Conservation (phyloP, 2,888 invertebrate genomes). For the Stenolophus ochropezus region DNA sequence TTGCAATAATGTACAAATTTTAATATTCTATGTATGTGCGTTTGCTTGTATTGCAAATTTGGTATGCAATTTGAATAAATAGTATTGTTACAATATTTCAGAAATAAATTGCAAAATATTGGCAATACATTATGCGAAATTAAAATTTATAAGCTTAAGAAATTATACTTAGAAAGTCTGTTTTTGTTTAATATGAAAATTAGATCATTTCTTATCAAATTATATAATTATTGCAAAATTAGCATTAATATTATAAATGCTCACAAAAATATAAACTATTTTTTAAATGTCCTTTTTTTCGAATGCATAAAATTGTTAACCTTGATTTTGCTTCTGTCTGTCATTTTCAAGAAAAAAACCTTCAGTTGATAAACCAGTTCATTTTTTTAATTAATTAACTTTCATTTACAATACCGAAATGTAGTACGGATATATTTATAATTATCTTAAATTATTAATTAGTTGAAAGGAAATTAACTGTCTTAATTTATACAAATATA, state of each 20-base stretch:
- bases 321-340: constrained; percentile 25
- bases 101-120: constrained; percentile 22
- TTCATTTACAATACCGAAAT: constrained; percentile 11
- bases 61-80: background rate
- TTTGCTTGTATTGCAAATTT: background rate
- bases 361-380: constrained; percentile 41
- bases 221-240: constrained; percentile 17
- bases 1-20: background rate
- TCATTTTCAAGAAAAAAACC: constrained; percentile 25
- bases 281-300: constrained; percentile 19
- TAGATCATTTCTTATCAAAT: constrained; percentile 13
- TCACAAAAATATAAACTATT: no score
- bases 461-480: background rate
- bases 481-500: background rate
- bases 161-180: constrained; percentile 26
- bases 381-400: constrained; percentile 27
- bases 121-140: constrained; percentile 9
- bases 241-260: background rate
- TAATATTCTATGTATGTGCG: background rate
- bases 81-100: background rate
- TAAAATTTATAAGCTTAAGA: background rate
- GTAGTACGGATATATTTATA: background rate
- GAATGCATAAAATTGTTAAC: constrained; percentile 15
- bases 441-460: constrained; percentile 16
- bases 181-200: constrained; percentile 32